phyloP scores from a whole-genome alignment of 2,888 invertebrate species.

The Alviniconcha strummeri region DNA sequence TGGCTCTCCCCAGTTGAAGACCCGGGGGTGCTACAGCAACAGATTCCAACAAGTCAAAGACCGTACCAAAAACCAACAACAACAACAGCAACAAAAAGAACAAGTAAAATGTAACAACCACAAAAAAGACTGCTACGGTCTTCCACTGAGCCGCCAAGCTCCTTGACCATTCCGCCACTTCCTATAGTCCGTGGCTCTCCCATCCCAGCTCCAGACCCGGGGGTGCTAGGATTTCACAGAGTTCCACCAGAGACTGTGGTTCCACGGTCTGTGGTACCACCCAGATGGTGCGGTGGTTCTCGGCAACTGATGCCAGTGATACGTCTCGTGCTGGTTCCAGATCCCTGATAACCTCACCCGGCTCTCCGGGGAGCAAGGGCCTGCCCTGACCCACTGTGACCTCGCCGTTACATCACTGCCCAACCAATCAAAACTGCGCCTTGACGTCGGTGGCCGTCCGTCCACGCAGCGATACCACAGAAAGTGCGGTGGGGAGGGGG shows the following conservation, averaged over 20 bases:
- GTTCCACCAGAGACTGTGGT: background rate
- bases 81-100: no score
- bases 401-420: slow-evolving; percentile 1
- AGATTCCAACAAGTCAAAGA: no score
- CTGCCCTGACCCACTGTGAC: background rate
- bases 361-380: background rate
- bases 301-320: background rate
- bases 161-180: no score
- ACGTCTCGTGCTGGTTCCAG: background rate
- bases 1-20: no score
- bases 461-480: background rate
- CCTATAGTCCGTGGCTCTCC: no score
- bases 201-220: no score
- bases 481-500: background rate
- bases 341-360: background rate
- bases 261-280: background rate
- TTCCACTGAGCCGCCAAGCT: no score
- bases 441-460: background rate
- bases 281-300: background rate
- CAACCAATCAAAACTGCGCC: background rate
- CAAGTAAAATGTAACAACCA: no score
- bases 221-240: background rate
- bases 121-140: no score
- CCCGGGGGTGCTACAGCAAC: no score
- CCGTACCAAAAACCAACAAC: no score